Percentiles rank a stretch among this genome's conserved stretches.
phyloP scores from a whole-genome alignment of 2,888 invertebrate genomes.

The Steinernema carpocapsae region DNA sequence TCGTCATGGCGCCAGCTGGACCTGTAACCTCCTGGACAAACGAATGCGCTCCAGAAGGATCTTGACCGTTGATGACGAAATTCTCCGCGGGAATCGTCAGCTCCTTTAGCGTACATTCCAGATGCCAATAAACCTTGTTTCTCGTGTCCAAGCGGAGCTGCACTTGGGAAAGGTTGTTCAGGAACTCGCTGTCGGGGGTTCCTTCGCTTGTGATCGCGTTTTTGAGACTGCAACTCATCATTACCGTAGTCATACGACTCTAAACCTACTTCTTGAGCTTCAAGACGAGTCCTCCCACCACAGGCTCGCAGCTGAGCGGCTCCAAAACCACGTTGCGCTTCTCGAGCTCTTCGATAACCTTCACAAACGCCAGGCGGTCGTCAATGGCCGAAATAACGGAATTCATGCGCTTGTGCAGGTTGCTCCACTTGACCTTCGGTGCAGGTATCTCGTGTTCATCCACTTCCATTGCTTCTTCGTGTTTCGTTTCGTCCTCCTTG shows the following conservation, averaged over 20 bases:
- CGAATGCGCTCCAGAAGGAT: background rate
- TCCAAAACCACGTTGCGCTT: conserved; percentile 49
- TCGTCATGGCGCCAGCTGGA: background rate
- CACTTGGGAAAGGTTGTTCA: background rate
- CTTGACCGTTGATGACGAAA: background rate
- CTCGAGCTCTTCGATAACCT: conserved; percentile 53
- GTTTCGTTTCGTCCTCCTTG: background rate
- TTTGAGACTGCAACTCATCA: conserved; percentile 39
- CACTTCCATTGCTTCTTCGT: conserved; percentile 9
- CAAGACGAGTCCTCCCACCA: conserved; percentile 59
- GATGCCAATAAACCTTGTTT: conserved; percentile 30
- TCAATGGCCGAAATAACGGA: conserved; percentile 60
- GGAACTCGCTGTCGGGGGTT: background rate
- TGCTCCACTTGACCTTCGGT: conserved; percentile 16
- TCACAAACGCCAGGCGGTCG: conserved; percentile 58
- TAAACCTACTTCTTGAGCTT: conserved; percentile 52
- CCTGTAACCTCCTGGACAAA: conserved; percentile 1
- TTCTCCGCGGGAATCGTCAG: background rate
- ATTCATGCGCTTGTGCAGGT: conserved; percentile 39
- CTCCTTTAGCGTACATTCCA: conserved; percentile 26
- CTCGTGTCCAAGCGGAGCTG: conserved; percentile 22
- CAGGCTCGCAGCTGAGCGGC: conserved; percentile 45
- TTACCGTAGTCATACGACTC: background rate
- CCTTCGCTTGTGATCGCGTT: conserved; percentile 38
- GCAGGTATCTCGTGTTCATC: background rate